A percentile compares a stretch with the other conserved stretches of the same genome.
Conservation (phyloP, 1,140 invertebrate genomes). For the Rhopalosiphum maidis region DNA sequence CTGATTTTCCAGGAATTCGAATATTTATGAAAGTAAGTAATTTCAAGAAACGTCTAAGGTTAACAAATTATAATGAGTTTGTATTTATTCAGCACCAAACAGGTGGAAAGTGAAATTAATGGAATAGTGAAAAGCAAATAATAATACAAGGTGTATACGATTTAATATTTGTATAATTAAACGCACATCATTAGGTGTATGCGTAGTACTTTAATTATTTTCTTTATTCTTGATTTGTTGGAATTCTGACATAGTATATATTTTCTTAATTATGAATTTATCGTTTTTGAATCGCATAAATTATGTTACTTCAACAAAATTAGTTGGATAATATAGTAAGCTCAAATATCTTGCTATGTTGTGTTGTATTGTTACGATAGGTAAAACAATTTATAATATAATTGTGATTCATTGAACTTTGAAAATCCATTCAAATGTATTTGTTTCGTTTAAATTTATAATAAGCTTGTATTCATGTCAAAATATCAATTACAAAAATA, state of each 20-base stretch:
- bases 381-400: neutral
- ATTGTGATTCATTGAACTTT: slow-evolving; percentile 17
- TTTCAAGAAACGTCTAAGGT: neutral
- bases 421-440: neutral
- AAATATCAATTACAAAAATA: neutral
- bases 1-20: neutral
- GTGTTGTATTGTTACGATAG: neutral
- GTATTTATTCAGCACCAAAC: neutral
- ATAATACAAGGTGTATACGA: neutral
- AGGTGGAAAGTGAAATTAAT: neutral
- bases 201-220: neutral
- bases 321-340: neutral
- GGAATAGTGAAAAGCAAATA: neutral
- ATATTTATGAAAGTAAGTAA: neutral
- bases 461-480: neutral
- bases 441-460: neutral
- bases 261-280: neutral
- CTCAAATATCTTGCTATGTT: neutral
- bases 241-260: neutral
- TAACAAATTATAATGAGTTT: neutral
- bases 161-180: neutral
- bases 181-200: neutral
- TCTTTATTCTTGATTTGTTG: neutral
- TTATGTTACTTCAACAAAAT: neutral
- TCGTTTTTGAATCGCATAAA: neutral